A percentile compares a stretch with the other conserved stretches of the same genome.
Evolutionary conservation across 2,113 vertebrate species (phyloP).

Genomic region (Pteruthius melanotis): DNA sequence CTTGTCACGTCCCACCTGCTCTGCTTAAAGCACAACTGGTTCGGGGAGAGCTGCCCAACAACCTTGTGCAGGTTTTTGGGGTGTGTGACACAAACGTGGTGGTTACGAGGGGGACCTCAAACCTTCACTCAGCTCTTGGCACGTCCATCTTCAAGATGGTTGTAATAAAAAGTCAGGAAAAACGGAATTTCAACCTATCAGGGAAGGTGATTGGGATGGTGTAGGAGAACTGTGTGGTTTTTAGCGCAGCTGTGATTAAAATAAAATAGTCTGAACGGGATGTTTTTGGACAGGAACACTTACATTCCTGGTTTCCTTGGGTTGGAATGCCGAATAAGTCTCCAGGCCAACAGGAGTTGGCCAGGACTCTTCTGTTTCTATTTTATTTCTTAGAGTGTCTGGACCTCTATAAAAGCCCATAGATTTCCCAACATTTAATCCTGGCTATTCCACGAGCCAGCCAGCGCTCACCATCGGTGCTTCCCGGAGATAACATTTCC

Average conservation of each 20-base stretch:
- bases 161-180: constrained; percentile 49
- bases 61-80: neutral
- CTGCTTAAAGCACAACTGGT: neutral
- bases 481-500: neutral
- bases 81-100: neutral
- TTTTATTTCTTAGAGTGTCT: constrained; percentile 28
- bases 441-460: neutral
- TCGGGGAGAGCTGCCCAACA: neutral
- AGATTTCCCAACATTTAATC: constrained; percentile 24
- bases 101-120: neutral
- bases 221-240: constrained; percentile 1
- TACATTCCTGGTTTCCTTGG: constrained; percentile 5
- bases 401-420: constrained; percentile 24
- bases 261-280: constrained; percentile 29
- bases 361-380: constrained; percentile 13
- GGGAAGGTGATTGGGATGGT: neutral
- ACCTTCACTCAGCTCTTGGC: constrained; percentile 34
- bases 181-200: neutral
- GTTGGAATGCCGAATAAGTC: neutral
- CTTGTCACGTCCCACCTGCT: neutral
- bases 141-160: constrained; percentile 37
- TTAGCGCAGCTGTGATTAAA: constrained; percentile 12
- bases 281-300: constrained; percentile 30
- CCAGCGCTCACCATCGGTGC: neutral
- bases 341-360: constrained; percentile 18